Conservation (phyloP, 2,797 vertebrate species). For the Petrocephalus sullivani region DNA sequence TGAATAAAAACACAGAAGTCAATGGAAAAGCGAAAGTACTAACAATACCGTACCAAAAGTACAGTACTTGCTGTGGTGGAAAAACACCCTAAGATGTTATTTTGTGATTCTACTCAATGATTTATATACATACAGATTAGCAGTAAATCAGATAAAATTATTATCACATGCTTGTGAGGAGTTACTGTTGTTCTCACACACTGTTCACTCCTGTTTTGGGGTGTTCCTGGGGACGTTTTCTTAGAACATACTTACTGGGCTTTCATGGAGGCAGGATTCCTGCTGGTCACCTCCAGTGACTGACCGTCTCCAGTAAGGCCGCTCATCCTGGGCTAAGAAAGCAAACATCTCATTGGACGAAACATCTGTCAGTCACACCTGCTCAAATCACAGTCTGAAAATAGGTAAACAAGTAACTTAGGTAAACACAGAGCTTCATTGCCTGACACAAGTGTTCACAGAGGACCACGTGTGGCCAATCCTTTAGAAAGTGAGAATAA, state of each 20-base stretch:
- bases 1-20: too few species aligned
- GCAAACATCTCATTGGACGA: background rate
- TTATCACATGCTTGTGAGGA: background rate
- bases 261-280: background rate
- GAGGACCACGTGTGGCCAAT: background rate
- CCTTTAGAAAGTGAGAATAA: background rate
- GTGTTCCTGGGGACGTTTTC: background rate
- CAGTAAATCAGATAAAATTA: background rate
- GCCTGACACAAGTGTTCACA: background rate
- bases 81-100: too few species aligned
- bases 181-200: background rate
- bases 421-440: background rate
- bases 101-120: background rate
- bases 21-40: too few species aligned
- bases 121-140: background rate
- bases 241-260: background rate
- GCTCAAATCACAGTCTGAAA: background rate
- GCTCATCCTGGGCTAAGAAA: background rate
- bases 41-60: too few species aligned
- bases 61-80: too few species aligned
- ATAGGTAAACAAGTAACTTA: background rate
- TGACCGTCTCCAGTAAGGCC: background rate
- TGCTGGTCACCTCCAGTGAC: background rate
- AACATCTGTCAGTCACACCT: background rate
- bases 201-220: background rate